Percentiles rank a stretch among this genome's conserved stretches.
phyloP scores from a whole-genome alignment of 2,888 invertebrate genomes.

The Penaeus monodon region DNA sequence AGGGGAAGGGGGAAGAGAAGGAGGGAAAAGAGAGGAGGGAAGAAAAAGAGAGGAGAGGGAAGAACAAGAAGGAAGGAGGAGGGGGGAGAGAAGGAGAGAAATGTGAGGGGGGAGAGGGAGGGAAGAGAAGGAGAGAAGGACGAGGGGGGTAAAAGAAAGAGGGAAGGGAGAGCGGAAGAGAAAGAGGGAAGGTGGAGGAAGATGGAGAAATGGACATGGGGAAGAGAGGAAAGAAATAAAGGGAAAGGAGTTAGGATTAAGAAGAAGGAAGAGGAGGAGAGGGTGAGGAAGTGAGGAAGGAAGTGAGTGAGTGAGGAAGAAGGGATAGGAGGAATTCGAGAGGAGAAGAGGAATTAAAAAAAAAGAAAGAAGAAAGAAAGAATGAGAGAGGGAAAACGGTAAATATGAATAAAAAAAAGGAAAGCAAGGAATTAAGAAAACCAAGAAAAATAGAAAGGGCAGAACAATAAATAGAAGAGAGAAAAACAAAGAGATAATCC shows the following conservation, averaged over 20 bases:
- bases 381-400: neutral
- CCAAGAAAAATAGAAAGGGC: neutral
- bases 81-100: neutral
- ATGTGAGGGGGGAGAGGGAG: neutral
- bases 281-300: neutral
- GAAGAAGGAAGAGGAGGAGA: neutral
- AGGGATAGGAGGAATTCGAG: neutral
- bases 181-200: neutral
- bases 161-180: neutral
- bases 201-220: neutral
- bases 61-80: too few species aligned
- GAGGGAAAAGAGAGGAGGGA: neutral
- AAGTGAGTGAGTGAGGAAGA: neutral
- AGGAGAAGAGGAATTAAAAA: neutral
- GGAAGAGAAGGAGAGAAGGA: neutral
- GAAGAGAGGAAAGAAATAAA: neutral
- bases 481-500: too few species aligned
- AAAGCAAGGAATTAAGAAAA: neutral
- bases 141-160: neutral
- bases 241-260: neutral
- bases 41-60: too few species aligned
- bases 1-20: neutral
- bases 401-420: neutral
- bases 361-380: neutral
- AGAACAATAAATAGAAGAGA: neutral